phyloP scores from a whole-genome alignment of 2,888 invertebrate species.

The Erebia epiphron region DNA sequence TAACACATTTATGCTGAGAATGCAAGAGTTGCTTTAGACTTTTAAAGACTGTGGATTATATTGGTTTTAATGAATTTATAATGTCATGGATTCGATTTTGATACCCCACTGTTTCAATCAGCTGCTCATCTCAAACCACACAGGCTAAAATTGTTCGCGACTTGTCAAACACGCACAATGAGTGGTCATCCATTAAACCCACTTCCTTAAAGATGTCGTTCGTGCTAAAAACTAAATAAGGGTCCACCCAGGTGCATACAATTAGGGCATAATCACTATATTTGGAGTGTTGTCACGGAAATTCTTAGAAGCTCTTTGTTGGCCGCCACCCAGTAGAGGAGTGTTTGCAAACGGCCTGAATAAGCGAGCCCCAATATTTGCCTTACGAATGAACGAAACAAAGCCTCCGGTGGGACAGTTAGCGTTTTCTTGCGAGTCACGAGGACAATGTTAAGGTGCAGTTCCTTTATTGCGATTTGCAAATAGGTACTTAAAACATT shows the following conservation, averaged over 20 bases:
- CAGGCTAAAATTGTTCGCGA: conserved; percentile 31
- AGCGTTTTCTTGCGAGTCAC: conserved; percentile 67
- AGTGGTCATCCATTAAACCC: conserved; percentile 42
- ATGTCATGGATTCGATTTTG: neutral
- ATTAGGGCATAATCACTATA: conserved; percentile 79
- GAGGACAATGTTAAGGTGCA: conserved; percentile 57
- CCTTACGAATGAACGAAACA: conserved; percentile 79
- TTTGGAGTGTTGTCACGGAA: conserved; percentile 79
- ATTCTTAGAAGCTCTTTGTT: conserved; percentile 74
- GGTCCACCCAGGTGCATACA: conserved; percentile 77
- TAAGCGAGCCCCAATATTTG: conserved; percentile 77
- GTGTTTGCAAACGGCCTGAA: conserved; percentile 79
- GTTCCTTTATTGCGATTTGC: conserved; percentile 38
- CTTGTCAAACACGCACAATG: conserved; percentile 37
- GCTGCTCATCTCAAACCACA: conserved; percentile 8
- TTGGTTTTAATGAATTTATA: neutral
- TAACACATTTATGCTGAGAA: neutral
- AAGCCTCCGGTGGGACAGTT: conserved; percentile 74
- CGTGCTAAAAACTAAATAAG: conserved; percentile 72
- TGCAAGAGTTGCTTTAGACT: too few species aligned
- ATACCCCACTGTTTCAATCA: conserved; percentile 9
- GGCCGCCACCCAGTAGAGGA: conserved; percentile 73
- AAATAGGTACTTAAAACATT: too few species aligned
- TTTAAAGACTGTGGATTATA: neutral
- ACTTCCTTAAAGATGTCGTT: conserved; percentile 67